Percentiles rank a stretch among this genome's conserved stretches.
phyloP scores from a whole-genome alignment of 2,888 invertebrate species.

The Formica aserva region DNA sequence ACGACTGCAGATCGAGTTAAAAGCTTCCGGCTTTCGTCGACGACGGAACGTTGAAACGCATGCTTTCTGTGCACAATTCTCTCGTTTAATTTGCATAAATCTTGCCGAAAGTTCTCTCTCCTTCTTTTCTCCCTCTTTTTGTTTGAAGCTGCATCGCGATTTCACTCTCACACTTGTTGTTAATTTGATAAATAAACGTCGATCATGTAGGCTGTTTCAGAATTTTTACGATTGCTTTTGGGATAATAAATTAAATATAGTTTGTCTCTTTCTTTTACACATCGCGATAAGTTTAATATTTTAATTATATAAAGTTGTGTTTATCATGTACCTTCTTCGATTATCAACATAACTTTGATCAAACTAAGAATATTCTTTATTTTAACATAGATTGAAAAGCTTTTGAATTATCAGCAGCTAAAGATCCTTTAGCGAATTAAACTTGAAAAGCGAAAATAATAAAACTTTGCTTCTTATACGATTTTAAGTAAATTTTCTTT shows the following conservation, averaged over 20 bases:
- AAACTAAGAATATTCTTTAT: background rate
- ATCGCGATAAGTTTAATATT: background rate
- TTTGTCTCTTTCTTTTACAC: background rate
- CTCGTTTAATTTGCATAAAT: slow-evolving; percentile 68
- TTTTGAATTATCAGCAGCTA: background rate
- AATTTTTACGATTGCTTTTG: background rate
- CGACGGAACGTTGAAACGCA: slow-evolving; percentile 31
- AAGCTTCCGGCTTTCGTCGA: slow-evolving; percentile 26
- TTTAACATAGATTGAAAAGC: background rate
- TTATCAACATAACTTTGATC: background rate
- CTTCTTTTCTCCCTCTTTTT: background rate
- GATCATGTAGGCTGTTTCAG: background rate
- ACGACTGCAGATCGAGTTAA: slow-evolving; percentile 61
- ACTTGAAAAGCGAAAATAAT: background rate
- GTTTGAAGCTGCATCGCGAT: slow-evolving; percentile 3
- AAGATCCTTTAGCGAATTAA: background rate
- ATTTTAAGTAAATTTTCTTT: background rate
- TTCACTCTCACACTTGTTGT: slow-evolving; percentile 7
- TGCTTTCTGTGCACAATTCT: slow-evolving; percentile 47
- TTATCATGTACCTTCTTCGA: background rate
- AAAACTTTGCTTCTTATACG: background rate
- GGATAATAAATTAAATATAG: background rate
- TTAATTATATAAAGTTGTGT: background rate
- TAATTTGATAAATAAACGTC: slow-evolving; percentile 3
- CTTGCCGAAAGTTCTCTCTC: slow-evolving; percentile 31